A percentile compares a stretch with the other conserved stretches of the same genome.
These are phyloP conservation scores for Tethya wilhelma DNA, from an alignment of 37 sponge, comb jelly and placozoan genomes.

Conservation along the genomic window DNA sequence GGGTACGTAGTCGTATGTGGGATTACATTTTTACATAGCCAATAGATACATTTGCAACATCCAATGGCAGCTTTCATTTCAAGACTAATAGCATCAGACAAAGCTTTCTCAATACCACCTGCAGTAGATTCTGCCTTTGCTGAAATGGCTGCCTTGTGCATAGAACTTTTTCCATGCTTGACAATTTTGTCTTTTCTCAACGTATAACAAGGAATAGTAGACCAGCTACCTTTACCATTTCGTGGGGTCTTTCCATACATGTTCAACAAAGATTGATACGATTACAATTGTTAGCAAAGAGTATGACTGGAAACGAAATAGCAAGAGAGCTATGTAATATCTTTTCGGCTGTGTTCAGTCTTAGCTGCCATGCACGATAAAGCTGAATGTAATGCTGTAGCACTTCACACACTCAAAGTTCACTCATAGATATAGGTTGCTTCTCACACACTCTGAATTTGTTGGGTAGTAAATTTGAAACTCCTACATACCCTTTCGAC, in stretches of 20 bases:
- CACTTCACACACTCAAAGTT: neutral
- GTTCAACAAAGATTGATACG: slow-evolving; percentile 3
- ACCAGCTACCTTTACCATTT: neutral
- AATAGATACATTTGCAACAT: neutral
- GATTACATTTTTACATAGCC: neutral
- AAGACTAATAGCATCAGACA: neutral
- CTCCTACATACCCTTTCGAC: too few relatives aligned
- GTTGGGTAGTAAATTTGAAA: too few relatives aligned
- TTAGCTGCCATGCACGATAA: slow-evolving; percentile 16
- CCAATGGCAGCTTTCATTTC: neutral
- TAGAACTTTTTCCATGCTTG: neutral
- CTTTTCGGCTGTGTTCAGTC: neutral
- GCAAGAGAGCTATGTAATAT: slow-evolving; percentile 4
- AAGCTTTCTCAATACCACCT: neutral
- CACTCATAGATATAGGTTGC: slow-evolving; percentile 4
- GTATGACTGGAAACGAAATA: neutral
- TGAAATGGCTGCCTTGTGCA: neutral
- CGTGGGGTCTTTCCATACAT: neutral
- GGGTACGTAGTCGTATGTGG: neutral
- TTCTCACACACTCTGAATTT: slow-evolving; percentile 3
- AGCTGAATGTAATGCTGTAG: slow-evolving; percentile 12
- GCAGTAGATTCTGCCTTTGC: neutral
- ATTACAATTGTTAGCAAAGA: slow-evolving; percentile 2
- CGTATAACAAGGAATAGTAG: neutral
- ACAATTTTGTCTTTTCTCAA: neutral